Conservation (phyloP, 2,113 vertebrate genomes). For the Meleagris gallopavo region DNA sequence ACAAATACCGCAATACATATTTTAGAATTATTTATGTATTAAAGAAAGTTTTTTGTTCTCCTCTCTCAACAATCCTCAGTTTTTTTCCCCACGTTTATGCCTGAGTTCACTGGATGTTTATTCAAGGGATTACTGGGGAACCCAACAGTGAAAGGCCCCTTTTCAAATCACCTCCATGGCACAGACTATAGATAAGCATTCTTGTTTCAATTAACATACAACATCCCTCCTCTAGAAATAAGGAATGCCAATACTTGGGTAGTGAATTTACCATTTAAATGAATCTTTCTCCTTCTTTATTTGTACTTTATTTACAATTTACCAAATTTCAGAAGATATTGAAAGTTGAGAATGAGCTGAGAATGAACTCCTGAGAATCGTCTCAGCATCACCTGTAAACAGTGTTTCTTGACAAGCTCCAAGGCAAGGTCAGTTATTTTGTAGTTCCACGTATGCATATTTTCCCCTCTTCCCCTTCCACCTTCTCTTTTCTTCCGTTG, state of each 20-base stretch:
- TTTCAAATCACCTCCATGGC: not conserved
- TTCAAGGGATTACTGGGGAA: not conserved
- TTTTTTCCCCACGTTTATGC: not conserved
- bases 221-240: not conserved
- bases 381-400: not conserved
- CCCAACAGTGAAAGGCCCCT: not conserved
- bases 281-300: not conserved
- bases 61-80: not conserved
- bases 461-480: not conserved
- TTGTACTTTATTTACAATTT: not conserved
- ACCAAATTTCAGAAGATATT: not conserved
- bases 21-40: not conserved
- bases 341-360: not conserved
- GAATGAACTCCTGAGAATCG: not conserved
- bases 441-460: not conserved
- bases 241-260: not conserved
- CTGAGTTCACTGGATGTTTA: not conserved
- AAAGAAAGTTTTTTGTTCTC: not conserved
- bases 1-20: not conserved
- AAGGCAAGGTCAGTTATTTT: not conserved
- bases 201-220: not conserved
- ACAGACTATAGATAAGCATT: not conserved
- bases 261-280: not conserved
- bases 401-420: not conserved
- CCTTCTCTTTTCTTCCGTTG: not conserved